Evolutionary conservation across 2,797 vertebrate genomes (phyloP).

Genomic region (Chaetodon trifasciatus): DNA sequence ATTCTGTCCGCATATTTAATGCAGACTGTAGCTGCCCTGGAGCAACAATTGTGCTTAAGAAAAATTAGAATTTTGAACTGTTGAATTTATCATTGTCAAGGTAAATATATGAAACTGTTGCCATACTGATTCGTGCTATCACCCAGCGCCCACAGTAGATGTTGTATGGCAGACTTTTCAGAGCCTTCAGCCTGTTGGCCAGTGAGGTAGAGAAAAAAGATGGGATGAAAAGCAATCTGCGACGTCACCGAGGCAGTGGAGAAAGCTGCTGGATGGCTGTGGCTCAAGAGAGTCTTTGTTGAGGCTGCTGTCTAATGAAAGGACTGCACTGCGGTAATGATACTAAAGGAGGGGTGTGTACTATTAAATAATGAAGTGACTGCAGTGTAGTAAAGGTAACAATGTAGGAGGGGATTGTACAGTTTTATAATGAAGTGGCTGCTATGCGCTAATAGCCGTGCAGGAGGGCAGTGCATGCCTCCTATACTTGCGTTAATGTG

Average conservation of each 20-base stretch:
- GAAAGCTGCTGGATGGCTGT: constrained; percentile 24
- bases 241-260: constrained; percentile 14
- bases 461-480: constrained; percentile 7
- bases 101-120: constrained; percentile 1
- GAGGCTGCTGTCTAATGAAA: constrained; percentile 64
- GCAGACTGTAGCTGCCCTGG: neutral
- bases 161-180: neutral
- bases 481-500: constrained; percentile 14
- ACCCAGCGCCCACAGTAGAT: neutral
- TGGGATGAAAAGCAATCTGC: constrained; percentile 16
- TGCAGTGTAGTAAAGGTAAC: constrained; percentile 61
- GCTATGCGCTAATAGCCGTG: constrained; percentile 28
- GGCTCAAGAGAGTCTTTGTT: constrained; percentile 63
- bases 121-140: constrained; percentile 7
- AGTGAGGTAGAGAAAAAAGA: constrained; percentile 3
- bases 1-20: neutral
- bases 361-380: constrained; percentile 72
- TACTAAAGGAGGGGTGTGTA: constrained; percentile 51
- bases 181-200: constrained; percentile 15
- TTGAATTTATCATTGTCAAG: constrained; percentile 1
- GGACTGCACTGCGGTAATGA: constrained; percentile 74
- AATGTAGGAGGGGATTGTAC: constrained; percentile 24
- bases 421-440: constrained; percentile 32
- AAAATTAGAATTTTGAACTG: neutral
- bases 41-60: neutral